Evolutionary conservation across 2,888 invertebrate genomes (phyloP).

Genomic region (Liodrosophila aerea): DNA sequence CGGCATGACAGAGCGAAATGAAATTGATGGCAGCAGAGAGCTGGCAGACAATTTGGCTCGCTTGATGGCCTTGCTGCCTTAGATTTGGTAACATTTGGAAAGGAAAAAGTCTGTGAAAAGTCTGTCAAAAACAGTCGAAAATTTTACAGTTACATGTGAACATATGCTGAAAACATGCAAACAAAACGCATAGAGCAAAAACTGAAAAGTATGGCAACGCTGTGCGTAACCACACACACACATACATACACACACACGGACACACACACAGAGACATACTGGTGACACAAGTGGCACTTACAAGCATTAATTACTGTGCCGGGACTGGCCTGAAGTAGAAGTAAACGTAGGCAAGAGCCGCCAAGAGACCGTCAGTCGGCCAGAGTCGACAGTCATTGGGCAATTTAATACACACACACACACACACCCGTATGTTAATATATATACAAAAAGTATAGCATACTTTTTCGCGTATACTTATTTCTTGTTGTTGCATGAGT

Average conservation of each 20-base stretch:
- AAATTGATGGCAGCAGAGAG: constrained; percentile 10
- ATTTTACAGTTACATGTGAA: constrained; percentile 46
- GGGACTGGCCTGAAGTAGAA: constrained; percentile 45
- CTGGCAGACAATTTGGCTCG: constrained; percentile 31
- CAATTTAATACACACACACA: constrained; percentile 20
- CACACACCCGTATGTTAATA: neutral
- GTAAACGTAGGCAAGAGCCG: constrained; percentile 26
- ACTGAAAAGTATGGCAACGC: constrained; percentile 50
- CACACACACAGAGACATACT: too few species aligned
- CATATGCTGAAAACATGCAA: constrained; percentile 70
- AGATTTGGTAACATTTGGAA: constrained; percentile 50
- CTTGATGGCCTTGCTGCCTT: constrained; percentile 24
- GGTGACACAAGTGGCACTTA: constrained; percentile 57
- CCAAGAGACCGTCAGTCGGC: constrained; percentile 25
- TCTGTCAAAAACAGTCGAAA: constrained; percentile 1
- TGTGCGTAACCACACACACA: constrained; percentile 14
- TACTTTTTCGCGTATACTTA: constrained; percentile 56
- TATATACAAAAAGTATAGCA: constrained; percentile 50
- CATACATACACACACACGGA: constrained; percentile 10
- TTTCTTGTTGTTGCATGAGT: constrained; percentile 29
- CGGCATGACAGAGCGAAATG: constrained; percentile 3
- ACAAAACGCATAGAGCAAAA: constrained; percentile 57
- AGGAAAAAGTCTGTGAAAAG: too few species aligned
- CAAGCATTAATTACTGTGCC: constrained; percentile 71
- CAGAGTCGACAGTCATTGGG: constrained; percentile 25